Base-by-base conservation (phyloP, 30 jellyfish, hydroid and myxozoan genomes). In the Rhopilema esculentum region DNA sequence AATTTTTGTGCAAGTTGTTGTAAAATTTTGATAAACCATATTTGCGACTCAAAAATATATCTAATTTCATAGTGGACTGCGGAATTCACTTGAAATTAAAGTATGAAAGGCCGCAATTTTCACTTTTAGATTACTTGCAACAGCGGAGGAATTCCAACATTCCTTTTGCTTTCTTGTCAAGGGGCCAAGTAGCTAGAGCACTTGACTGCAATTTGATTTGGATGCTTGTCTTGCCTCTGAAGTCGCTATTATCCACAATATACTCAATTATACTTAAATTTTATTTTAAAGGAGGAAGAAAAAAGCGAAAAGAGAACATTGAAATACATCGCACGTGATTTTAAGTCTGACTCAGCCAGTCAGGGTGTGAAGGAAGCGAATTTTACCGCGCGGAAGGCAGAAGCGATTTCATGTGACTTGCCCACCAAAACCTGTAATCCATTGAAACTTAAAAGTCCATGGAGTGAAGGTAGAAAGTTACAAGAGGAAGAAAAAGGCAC, bases 261-360 rank as follows among this genome's bases (percentile, higher is more conserved):
- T 2, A 12, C 12, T 40, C 6, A 12, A 2, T 40, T 2, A 40
- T 40, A 2, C 9, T 40, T 12, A 40, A 40, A 12, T 67, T 29
- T 0, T 71, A 25, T 26, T 27, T 31, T 71, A 4, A 9, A 73
- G 84, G 40, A 73, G 0, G 84, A 73, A 33, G 84, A 73, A 22
- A 20, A 7, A 21, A 16, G 49, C 18, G 84, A 8, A 32, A 33
- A 33, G 8, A 73, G 69, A 24, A 73, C 69, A 1, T 20, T 73
- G 84, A 73, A 32, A 21, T 73, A 33, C 48, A 32, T 4, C 4
- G 9, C 57, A 40, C 12, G 57, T 12, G 57, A 40, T 2, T 12
- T 12, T 40, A 40, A 40, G 12, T 40, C 57, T 40, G 57, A 40
- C 12, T 6, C 12, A 12, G 57, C 6, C 57, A 12, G 57, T 40